Base-by-base conservation (phyloP, 2,113 vertebrate genomes). In the Osmerus eperlanus region DNA sequence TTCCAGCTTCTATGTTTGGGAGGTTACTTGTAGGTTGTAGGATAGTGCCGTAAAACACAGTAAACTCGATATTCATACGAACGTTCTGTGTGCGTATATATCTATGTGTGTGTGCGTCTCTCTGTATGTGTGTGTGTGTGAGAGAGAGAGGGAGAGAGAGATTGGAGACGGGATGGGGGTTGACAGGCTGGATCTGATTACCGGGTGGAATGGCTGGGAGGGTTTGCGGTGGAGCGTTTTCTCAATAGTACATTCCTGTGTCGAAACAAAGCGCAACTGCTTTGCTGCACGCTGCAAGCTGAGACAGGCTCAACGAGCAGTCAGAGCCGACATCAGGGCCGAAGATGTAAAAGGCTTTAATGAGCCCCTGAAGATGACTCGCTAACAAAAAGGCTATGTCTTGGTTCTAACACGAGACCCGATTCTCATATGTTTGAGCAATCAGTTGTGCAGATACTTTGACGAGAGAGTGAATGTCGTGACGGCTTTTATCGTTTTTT, bases 231-330 rank as follows among this genome's bases (percentile, higher is more conserved):
- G 80, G 73, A 73, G 81, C 47, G 75, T 85, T 92, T 91, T 91
- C 88, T 90, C 90, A 92, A 92, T 85, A 87, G 81, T 79, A 72
- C 90, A 92, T 92, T 92, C 90, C 90, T 87, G 83, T 81, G 86
- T 85, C 68, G 81, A 87, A 83, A 79, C 81, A 77, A 82, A 85
- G 74, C 72, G 73, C 61, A 71, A 76, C 78, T 73, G 66, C 68
- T 73, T 16, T 41, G 58, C 56, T 58, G 19, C 55, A 18, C 19
- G 18, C 58, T 74, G 75, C 75, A 68, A 73, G 79, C 75, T 70
- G 65, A 41, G 58, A 53, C 76, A 81, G 67, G 70, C 54, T 28
- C 63, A 54, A 82, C 86, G 76, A 78, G 86, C 79, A 8, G 79
- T 67, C 76, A 78, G 76, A 84, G 78, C 71, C 79, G 78, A 77